These are phyloP conservation scores for Okapia johnstoni DNA, from an alignment of 2,113 vertebrate species.

Conservation along the genomic window DNA sequence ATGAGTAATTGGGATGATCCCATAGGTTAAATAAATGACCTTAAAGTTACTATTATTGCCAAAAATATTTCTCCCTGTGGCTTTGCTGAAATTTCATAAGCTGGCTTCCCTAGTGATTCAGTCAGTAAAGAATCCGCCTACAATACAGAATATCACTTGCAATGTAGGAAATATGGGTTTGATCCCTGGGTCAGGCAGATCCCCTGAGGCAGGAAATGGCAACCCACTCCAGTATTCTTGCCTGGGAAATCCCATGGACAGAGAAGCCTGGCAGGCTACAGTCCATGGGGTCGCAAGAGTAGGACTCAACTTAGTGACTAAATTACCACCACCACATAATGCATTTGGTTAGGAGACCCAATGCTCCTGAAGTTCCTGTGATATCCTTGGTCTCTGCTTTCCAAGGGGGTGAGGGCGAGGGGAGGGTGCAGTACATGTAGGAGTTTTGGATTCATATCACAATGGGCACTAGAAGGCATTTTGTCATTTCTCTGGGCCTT, in stretches of 20 bases:
- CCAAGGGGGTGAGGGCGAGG: rapidly evolving
- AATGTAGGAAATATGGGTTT: neutral
- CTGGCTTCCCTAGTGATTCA: neutral
- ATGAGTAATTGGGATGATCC: neutral
- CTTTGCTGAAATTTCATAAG: neutral
- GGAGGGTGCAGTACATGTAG: neutral
- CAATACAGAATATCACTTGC: neutral
- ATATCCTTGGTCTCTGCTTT: neutral
- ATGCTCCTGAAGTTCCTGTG: neutral
- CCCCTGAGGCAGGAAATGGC: neutral
- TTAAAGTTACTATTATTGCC: neutral
- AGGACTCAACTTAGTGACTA: neutral
- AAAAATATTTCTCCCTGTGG: neutral
- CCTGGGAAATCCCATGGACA: neutral
- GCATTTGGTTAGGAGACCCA: neutral
- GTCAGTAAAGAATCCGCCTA: neutral
- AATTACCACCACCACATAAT: neutral
- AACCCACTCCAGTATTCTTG: neutral
- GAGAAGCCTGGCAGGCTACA: neutral
- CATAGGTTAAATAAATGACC: neutral
- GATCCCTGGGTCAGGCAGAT: neutral
- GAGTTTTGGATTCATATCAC: neutral
- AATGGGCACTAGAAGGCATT: neutral
- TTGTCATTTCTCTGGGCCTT: neutral
- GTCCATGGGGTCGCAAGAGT: neutral